Evolutionary conservation across 2,797 vertebrate genomes (phyloP).

Genomic region (Botia kubotai): DNA sequence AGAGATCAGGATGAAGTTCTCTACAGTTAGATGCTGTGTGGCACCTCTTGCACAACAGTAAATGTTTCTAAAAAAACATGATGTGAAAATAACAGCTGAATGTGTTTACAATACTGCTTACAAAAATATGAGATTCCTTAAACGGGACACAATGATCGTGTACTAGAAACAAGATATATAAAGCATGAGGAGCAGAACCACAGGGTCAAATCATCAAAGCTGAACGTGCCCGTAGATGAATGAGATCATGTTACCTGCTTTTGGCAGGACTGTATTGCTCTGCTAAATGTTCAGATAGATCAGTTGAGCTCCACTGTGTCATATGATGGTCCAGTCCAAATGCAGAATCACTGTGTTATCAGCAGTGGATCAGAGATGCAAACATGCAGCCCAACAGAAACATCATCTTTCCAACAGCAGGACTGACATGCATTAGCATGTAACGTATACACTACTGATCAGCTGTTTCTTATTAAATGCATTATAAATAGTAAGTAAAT

Average conservation of each 20-base stretch:
- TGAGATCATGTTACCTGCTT: constrained; percentile 15
- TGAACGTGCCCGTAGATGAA: background rate
- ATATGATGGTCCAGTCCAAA: background rate
- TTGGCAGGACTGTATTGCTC: background rate
- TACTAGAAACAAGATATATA: background rate
- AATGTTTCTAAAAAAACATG: too few relatives aligned
- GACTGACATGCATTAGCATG: background rate
- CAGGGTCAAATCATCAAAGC: background rate
- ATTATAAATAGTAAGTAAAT: too few relatives aligned
- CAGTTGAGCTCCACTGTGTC: background rate
- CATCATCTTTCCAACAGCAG: background rate
- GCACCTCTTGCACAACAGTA: too few relatives aligned
- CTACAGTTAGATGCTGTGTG: too few relatives aligned
- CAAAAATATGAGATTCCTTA: background rate
- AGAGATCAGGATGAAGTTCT: too few relatives aligned
- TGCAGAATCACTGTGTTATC: constrained; percentile 14
- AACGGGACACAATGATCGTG: background rate
- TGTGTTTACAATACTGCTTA: background rate
- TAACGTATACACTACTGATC: background rate
- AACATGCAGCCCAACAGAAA: constrained; percentile 9
- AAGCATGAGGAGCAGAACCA: background rate
- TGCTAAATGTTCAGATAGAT: background rate
- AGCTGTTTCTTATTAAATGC: too few relatives aligned
- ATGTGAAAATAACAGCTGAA: background rate
- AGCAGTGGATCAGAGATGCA: constrained; percentile 26